These are phyloP conservation scores for Danaus plexippus DNA, from an alignment of 1,140 invertebrate species.

Conservation along the genomic window DNA sequence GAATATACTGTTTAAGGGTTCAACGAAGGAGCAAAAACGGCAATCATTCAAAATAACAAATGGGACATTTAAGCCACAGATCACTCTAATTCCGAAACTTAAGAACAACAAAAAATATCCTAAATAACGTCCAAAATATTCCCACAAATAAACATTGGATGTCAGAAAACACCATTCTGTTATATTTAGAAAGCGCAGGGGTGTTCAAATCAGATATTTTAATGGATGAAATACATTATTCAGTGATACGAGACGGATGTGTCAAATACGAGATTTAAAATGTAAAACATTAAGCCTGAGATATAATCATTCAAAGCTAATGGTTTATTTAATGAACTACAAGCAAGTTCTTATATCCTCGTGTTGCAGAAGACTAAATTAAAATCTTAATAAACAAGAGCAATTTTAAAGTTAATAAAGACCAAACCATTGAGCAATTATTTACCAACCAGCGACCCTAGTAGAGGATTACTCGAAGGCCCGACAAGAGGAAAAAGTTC, in stretches of 20 bases:
- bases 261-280: slow-evolving; percentile 25
- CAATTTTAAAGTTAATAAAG: too few relatives aligned
- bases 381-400: too few relatives aligned
- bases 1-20: slow-evolving; percentile 6
- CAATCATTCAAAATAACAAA: slow-evolving; percentile 15
- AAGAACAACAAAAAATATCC: slow-evolving; percentile 21
- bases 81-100: slow-evolving; percentile 21
- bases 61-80: slow-evolving; percentile 18
- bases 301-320: slow-evolving; percentile 16
- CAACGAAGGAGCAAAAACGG: slow-evolving; percentile 14
- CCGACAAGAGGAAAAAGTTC: slow-evolving; percentile 23
- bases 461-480: slow-evolving; percentile 18
- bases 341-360: too few relatives aligned
- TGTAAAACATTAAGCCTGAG: slow-evolving; percentile 18
- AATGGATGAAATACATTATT: slow-evolving; percentile 25
- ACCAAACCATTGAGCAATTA: too few relatives aligned
- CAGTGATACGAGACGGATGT: slow-evolving; percentile 20
- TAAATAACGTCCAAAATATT: slow-evolving; percentile 30
- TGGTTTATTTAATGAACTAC: slow-evolving; percentile 18
- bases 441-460: too few relatives aligned
- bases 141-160: slow-evolving; percentile 47
- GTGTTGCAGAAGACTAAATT: too few relatives aligned
- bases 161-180: slow-evolving; percentile 26
- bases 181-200: slow-evolving; percentile 40
- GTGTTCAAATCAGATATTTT: slow-evolving; percentile 38